These are phyloP conservation scores for Xiphophorus hellerii DNA, from an alignment of 2,113 vertebrate species.

Conservation along the genomic window DNA sequence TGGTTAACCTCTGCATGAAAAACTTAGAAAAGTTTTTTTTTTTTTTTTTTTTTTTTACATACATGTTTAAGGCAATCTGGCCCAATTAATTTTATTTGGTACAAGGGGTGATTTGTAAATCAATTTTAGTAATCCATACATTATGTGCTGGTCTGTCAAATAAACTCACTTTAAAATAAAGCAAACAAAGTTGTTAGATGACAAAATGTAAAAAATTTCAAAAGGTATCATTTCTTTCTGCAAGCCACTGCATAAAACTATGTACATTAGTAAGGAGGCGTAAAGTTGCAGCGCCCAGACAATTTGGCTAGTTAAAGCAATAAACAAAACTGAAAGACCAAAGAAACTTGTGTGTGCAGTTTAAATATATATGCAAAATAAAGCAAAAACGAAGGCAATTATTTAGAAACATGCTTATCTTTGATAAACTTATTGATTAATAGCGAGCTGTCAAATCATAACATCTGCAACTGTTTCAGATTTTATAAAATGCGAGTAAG, in stretches of 20 bases:
- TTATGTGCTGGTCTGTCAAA: not conserved
- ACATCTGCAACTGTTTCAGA: constrained; percentile 22
- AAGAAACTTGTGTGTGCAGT: not conserved
- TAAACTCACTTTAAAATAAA: not conserved
- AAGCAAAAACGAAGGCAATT: not conserved
- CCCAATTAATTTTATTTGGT: not conserved
- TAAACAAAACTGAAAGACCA: not conserved
- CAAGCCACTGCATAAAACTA: not conserved
- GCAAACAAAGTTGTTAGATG: not conserved
- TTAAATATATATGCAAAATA: too few relatives aligned
- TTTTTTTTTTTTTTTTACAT: not conserved
- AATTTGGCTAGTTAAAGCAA: not conserved
- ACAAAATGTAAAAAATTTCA: not conserved
- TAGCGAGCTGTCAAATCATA: constrained; percentile 31
- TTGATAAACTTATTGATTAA: constrained; percentile 27
- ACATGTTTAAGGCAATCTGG: too few relatives aligned
- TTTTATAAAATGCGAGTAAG: constrained; percentile 36
- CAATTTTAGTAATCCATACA: too few relatives aligned
- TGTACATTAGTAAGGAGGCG: not conserved
- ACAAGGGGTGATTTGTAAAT: too few relatives aligned
- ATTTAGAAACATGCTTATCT: constrained; percentile 1
- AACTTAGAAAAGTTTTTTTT: not conserved
- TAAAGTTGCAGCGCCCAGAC: not conserved
- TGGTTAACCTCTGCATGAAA: not conserved
- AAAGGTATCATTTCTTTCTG: not conserved